Evolutionary conservation across 2,888 invertebrate genomes (phyloP).

Genomic region (Platerodrilus igneus): DNA sequence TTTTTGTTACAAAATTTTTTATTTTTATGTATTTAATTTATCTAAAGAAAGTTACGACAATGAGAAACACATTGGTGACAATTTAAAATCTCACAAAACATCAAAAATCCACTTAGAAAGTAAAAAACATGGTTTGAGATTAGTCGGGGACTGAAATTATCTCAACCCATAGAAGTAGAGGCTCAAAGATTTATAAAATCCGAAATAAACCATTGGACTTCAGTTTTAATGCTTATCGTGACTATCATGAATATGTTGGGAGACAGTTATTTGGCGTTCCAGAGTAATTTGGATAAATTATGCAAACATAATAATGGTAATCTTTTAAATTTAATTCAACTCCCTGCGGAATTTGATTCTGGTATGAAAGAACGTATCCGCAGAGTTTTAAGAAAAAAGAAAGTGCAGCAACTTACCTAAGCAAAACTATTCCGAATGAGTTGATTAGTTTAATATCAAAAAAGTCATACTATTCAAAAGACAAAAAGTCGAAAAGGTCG

Average conservation of each 20-base stretch:
- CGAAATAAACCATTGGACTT: conserved; percentile 8
- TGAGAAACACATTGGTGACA: conserved; percentile 4
- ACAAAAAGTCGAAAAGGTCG: too few relatives aligned
- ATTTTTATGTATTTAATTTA: neutral
- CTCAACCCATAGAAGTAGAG: conserved; percentile 4
- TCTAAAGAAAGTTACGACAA: conserved; percentile 7
- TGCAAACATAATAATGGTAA: conserved; percentile 16
- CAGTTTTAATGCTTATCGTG: conserved; percentile 1
- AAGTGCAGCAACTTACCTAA: neutral
- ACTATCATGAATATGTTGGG: conserved; percentile 7
- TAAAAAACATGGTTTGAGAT: conserved; percentile 1
- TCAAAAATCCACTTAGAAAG: conserved; percentile 7
- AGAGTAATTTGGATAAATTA: conserved; percentile 10
- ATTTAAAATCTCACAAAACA: conserved; percentile 1
- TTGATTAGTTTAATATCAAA: conserved; percentile 1
- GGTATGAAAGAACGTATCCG: conserved; percentile 13
- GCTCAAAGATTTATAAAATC: conserved; percentile 4
- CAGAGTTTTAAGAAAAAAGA: conserved; percentile 9
- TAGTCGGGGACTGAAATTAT: too few relatives aligned
- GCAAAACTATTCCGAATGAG: conserved; percentile 10
- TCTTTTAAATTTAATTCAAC: conserved; percentile 15
- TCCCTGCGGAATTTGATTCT: conserved; percentile 13
- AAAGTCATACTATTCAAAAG: too few relatives aligned
- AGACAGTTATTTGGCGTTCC: conserved; percentile 7
- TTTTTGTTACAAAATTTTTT: conserved; percentile 7